Evolutionary conservation across 1,140 invertebrate genomes (phyloP), one percentile per base, ranked within the genome.

Genomic region (Leptinotarsa defecta): DNA sequence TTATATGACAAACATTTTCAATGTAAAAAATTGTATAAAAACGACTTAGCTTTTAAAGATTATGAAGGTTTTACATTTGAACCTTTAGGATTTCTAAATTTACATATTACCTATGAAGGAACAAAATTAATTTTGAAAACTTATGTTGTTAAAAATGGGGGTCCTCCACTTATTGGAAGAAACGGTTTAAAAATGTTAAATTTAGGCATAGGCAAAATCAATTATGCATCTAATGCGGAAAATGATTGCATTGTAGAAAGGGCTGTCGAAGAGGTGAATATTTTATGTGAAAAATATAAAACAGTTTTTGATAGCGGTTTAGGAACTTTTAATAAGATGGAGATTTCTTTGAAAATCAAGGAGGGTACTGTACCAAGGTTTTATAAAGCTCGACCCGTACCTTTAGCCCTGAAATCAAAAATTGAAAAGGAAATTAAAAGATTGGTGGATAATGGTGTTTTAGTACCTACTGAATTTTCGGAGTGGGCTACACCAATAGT

Each of bases 301-400:
- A 27, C 61, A 20, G 17, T 62, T 61, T 73, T 73, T 73, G 15
- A 15, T 63, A 48, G 48, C 49, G 19, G 57, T 63, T n/a, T 73
- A 27, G 52, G 71, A 43, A 34, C 19, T 43, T 73, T 73, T 61
- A 63, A 73, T 63, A 63, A 73, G 48, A 88, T 3, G 86, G 20
- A 20, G 13, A 20, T 73, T 22, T 48, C 20, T 64, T 64, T 62
- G 63, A 73, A 73, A 61, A 63, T 73, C 22, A 73, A 73, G 63
- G 48, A 73, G 15, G 34, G 19, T 22, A 48, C 20, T 63, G 27
- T 27, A 27, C 27, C 27, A 27, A 27, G 1, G 27, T 27, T 27
- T 27, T 6, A 27, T 27, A 27, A 34, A 27, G 27, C 27, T 27
- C 27, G 27, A 27, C 27, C 27, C 27, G 27, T 27, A 27, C 27